phyloP scores from a whole-genome alignment of 2,797 vertebrate species.

The Gallinago stenura region DNA sequence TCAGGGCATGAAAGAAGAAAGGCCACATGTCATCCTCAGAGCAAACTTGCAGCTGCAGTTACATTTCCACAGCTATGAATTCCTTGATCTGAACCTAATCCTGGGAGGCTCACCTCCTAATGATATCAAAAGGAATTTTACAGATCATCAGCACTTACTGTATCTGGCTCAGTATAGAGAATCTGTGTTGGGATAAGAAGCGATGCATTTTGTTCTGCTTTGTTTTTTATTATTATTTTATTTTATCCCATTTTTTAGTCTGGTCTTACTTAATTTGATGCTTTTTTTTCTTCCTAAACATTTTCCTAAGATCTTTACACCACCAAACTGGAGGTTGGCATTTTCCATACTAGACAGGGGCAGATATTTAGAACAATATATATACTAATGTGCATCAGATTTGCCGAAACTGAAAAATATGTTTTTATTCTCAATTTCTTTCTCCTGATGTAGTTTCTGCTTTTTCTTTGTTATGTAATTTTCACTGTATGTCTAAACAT shows the following conservation, averaged over 20 bases:
- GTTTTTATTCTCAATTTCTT: conserved; percentile 4
- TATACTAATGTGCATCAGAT: not conserved
- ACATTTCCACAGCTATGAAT: not conserved
- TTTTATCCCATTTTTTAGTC: not conserved
- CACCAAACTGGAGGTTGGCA: not conserved
- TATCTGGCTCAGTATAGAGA: not conserved
- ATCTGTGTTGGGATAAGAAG: not conserved
- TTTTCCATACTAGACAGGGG: not conserved
- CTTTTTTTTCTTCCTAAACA: not conserved
- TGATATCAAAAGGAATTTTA: not conserved
- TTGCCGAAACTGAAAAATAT: conserved; percentile 1
- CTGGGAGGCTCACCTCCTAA: not conserved
- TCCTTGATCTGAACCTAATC: not conserved
- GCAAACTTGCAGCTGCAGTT: not conserved
- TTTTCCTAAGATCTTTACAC: not conserved
- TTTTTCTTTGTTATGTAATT: conserved; percentile 48
- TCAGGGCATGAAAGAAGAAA: not conserved
- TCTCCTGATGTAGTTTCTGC: not conserved
- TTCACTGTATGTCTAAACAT: conserved; percentile 43
- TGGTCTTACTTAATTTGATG: not conserved
- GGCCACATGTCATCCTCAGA: accelerated
- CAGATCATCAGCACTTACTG: accelerated
- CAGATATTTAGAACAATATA: not conserved
- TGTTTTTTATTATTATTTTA: not conserved
- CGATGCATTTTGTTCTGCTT: not conserved